phyloP scores from a whole-genome alignment of 1,140 invertebrate species.

The Gryllus bimaculatus region DNA sequence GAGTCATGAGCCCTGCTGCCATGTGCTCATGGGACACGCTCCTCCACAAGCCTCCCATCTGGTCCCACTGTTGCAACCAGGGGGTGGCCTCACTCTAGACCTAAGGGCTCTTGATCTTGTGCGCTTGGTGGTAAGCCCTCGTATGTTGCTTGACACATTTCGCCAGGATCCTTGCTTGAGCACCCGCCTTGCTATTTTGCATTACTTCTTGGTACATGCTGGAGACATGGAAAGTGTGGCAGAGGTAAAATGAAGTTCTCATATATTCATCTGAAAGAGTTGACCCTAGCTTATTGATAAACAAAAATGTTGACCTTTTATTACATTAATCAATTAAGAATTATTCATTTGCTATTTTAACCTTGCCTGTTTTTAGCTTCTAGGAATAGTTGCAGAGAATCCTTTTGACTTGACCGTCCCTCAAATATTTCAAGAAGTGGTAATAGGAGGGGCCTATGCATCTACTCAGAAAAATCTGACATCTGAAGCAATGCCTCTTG shows the following conservation, averaged over 20 bases:
- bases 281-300: too few relatives aligned
- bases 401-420: conserved; percentile 42
- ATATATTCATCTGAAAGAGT: neutral
- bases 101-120: conserved; percentile 60
- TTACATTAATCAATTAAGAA: neutral
- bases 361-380: conserved; percentile 29
- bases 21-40: conserved; percentile 37
- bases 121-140: conserved; percentile 47
- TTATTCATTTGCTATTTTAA: neutral
- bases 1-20: conserved; percentile 68
- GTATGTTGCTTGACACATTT: conserved; percentile 55
- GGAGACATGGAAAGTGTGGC: conserved; percentile 58
- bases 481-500: conserved; percentile 51
- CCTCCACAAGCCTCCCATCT: conserved; percentile 43
- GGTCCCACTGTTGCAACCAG: conserved; percentile 42
- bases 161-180: conserved; percentile 51
- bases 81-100: conserved; percentile 42
- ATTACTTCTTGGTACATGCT: conserved; percentile 66
- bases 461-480: conserved; percentile 60
- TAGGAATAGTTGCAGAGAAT: conserved; percentile 40
- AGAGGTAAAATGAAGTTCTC: conserved; percentile 38
- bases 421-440: conserved; percentile 63
- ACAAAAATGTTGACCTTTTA: too few relatives aligned
- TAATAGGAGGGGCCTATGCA: conserved; percentile 60
- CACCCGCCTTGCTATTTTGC: conserved; percentile 62